Base-by-base conservation (phyloP, 2,888 invertebrate genomes). In the Oligia fasciuncula region DNA sequence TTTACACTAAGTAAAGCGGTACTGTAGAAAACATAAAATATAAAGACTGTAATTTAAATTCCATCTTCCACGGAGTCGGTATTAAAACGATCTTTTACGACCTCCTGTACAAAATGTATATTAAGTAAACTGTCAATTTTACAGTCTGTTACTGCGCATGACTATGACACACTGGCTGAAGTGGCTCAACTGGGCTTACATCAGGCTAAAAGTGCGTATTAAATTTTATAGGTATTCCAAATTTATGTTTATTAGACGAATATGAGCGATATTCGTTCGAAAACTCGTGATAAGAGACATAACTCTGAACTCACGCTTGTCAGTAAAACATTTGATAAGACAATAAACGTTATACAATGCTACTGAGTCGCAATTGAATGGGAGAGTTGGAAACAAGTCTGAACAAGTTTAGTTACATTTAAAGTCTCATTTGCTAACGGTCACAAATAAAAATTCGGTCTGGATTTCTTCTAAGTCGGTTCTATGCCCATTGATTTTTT, bases 271-370 rank as follows among this genome's bases (percentile, higher is more conserved):
- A 69, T 76, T 68, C 63, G 63, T 85, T 79, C 88, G 88, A 87
- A 75, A 79, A 85, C 63, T 65, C 66, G 1, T 87, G 85, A 85
- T 87, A 81, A 77, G 68, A 35, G 69, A n/a, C 29, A 9, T 81
- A 76, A 75, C 62, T 80, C 67, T 72, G 81, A 87, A 85, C 77
- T 85, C 77, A 71, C 70, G 77, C 46, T 76, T 69, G 79, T 54
- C 73, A 77, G 81, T 79, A 81, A 81, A 79, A 71, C 76, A 80
- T 77, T 87, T 75, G 85, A 86, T 87, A 85, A 86, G 85, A 85
- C 85, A 80, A 74, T 75, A 80, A 82, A 70, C 57, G 62, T 72
- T 76, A 71, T 71, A 87, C 73, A 84, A 74, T 76, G 83, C 76
- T 78, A 51, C 78, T n/a, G 73, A 85, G 76, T 67, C 67, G 75